A percentile compares a stretch with the other conserved stretches of the same genome.
Conservation (phyloP, 2,113 vertebrate species). For the Eurystomus gularis region DNA sequence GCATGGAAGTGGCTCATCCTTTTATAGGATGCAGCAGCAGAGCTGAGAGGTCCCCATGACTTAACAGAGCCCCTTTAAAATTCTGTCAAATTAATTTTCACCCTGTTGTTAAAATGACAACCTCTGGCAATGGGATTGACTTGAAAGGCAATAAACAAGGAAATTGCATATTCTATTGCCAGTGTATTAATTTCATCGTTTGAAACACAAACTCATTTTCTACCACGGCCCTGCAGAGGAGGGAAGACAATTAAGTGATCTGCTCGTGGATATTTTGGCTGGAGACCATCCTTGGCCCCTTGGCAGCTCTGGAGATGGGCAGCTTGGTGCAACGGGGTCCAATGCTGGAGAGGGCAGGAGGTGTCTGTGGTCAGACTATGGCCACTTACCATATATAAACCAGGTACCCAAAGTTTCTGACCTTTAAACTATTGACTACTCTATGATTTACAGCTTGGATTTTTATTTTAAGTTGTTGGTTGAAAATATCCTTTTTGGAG, state of each 20-base stretch:
- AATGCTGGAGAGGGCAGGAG: fast-evolving
- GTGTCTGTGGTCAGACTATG: not conserved
- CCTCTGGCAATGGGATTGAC: not conserved
- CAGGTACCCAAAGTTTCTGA: not conserved
- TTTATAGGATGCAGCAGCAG: not conserved
- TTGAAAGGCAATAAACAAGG: constrained; percentile 34
- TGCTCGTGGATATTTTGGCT: not conserved
- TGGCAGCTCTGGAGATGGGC: fast-evolving
- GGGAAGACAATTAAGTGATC: not conserved
- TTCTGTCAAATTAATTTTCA: constrained; percentile 23
- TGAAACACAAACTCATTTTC: constrained; percentile 16
- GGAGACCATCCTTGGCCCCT: not conserved
- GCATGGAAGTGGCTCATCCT: not conserved
- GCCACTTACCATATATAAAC: not conserved
- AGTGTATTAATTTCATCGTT: not conserved
- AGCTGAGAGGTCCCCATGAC: not conserved
- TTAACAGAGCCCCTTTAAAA: not conserved
- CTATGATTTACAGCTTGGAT: not conserved
- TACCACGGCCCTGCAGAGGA: not conserved
- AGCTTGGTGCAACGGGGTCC: fast-evolving
- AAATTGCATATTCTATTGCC: constrained; percentile 15
- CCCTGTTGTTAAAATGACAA: not conserved
- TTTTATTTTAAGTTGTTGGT: not conserved
- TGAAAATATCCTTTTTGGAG: not conserved
- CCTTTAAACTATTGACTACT: not conserved